Base-by-base conservation (phyloP, 2,888 invertebrate species). In the Brassicogethes aeneus region DNA sequence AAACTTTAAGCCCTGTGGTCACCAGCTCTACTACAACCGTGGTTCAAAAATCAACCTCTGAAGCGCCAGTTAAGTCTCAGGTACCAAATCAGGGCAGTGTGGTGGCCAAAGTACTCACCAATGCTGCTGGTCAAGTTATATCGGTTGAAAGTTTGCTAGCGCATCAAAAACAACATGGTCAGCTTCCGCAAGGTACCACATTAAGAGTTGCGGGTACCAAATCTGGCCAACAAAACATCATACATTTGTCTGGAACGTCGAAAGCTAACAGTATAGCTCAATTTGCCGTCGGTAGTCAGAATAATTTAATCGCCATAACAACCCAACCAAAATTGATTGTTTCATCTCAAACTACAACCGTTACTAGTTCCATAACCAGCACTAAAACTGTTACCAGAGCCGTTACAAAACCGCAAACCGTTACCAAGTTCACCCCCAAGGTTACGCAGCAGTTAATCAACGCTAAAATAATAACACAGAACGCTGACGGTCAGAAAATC, bases 81-180 rank as follows among this genome's bases (percentile, higher is more conserved):
- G 45, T 65, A 53, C 47, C 71, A 65, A 51, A 52, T 58, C 55
- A 76, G 72, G 57, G 62, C 17, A 79, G 80, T 2, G 76, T 84
- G 16, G 75, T 85, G 30, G 84, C 85, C 0, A 84, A 85, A 62
- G 75, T 86, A 13, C 67, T 86, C 15, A 82, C 85, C 3, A 84
- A 80, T 60, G 77, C 83, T 2, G 71, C 73, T 3, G 74, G 75
- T 2, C 76, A 76, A 53, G 69, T 77, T 3, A 74, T 77, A 33
- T 76, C 76, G 0, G 74, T 77, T 31, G 77, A 77, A 59, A 76
- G 74, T 60, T 59, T 77, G 29, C 58, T 77, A 16, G 72, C 75
- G 1, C 76, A 77, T 54, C 71, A 71, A 50, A 71, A 71, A 52
- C 66, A 68, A 48, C 68, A 68, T 41, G 67, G 68, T 17, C 55